Evolutionary conservation across 1,140 invertebrate species (phyloP).

Genomic region (Cydia amplana): DNA sequence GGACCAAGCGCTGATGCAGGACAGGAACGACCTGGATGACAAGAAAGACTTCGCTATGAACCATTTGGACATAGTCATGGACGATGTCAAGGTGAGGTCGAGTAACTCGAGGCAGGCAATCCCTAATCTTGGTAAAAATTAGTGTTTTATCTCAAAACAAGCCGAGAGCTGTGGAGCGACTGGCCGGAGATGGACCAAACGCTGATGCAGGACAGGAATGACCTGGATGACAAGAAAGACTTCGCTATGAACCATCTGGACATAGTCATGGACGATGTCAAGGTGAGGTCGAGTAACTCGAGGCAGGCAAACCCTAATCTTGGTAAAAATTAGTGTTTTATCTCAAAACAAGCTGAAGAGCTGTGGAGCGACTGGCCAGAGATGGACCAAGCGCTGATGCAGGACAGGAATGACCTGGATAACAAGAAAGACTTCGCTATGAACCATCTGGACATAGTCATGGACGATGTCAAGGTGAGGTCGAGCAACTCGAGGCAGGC

Average conservation of each 20-base stretch:
- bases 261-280: no score
- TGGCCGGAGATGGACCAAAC: constrained; percentile 29
- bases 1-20: neutral
- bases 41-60: constrained; percentile 1
- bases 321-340: no score
- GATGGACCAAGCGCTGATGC: neutral
- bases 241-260: neutral
- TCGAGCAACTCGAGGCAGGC: no score
- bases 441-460: no score
- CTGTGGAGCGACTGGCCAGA: constrained; percentile 43
- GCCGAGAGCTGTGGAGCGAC: constrained; percentile 37
- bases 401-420: neutral
- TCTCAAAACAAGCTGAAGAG: constrained; percentile 36
- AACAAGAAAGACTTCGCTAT: neutral
- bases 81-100: no score
- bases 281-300: no score
- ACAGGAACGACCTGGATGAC: neutral
- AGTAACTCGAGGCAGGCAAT: no score
- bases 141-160: no score
- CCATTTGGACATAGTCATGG: neutral
- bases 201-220: neutral
- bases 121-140: no score
- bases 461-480: no score
- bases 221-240: neutral
- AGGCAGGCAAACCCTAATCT: no score